phyloP scores from a whole-genome alignment of 2,113 vertebrate species.

The Ptilonorhynchus violaceus region DNA sequence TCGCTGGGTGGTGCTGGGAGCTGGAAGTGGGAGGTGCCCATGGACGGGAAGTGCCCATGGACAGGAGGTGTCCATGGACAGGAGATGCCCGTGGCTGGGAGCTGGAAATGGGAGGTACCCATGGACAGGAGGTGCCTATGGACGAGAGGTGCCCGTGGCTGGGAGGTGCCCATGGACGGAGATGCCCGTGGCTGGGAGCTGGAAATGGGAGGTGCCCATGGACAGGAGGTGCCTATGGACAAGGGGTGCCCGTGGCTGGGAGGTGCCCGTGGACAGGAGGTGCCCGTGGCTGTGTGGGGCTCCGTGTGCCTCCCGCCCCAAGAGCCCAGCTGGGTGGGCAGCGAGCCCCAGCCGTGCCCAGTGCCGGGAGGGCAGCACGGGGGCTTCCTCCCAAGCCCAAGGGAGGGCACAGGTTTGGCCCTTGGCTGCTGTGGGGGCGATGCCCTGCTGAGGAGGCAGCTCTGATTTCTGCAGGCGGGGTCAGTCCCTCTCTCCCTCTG shows the following conservation, averaged over 20 bases:
- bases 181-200: not conserved
- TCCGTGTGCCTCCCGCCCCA: fast-evolving
- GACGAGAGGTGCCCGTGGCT: no score
- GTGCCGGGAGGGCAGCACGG: fast-evolving
- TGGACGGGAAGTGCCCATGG: not conserved
- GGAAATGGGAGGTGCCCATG: not conserved
- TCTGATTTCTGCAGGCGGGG: not conserved
- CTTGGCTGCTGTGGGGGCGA: no score
- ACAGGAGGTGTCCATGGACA: no score
- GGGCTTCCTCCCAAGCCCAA: not conserved
- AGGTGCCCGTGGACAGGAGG: not conserved
- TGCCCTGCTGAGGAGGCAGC: not conserved
- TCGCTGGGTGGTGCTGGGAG: not conserved
- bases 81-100: no score
- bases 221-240: not conserved
- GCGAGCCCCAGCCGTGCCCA: not conserved
- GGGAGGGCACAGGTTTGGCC: no score
- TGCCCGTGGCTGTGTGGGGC: not conserved
- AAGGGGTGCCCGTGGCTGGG: not conserved
- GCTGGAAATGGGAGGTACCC: no score
- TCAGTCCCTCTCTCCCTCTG: not conserved
- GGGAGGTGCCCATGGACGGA: no score
- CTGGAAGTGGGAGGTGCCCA: not conserved
- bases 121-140: no score
- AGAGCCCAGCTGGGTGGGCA: not conserved